Base-by-base conservation (phyloP, 2,888 invertebrate species). In the Dexiosoma caninum region DNA sequence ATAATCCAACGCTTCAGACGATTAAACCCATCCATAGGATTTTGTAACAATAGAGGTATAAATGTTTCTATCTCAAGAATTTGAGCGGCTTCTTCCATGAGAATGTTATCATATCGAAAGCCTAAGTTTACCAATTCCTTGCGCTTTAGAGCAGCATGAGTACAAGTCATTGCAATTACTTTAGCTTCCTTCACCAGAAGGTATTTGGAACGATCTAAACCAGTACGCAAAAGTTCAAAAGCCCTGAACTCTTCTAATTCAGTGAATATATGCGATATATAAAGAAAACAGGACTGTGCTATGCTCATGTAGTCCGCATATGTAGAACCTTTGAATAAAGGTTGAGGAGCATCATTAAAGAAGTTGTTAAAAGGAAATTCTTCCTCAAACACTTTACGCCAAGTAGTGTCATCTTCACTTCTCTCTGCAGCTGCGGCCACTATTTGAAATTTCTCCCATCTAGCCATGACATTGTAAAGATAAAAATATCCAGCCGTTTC, bases 161-260 rank as follows among this genome's bases (percentile, higher is more conserved):
- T 99, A 91, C 99, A 99, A 0, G 99, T 99, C 99, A 99, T 99
- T 0, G 99, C 99, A 85, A 99, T 99, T 70, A 99, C 98, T 91
- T 99, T 99, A 0, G 99, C 99, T 89, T 99, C 99, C 88, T 98
- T 98, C 0, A 99, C 98, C 66, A 99, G 91, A 72, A 99, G 91
- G 91, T 99, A 99, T 87, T 98, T 97, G 0, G 98, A 97, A 57
- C 99, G 92, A 89, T 99, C 99, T 57, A 98, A 91, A 0, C 99
- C 99, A 59, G 97, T 98, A 9, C 99, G 93, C 7, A 99, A 91
- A 83, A 99, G 91, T 90, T 99, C 99, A 90, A 99, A 99, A 0
- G 99, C 98, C 60, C 99, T 92, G 89, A 99, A 99, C 89, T 99
- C 99, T 88, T 99, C 99, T 9, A 99, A 91, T 89, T 99, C 98